Percentiles rank a stretch among this genome's conserved stretches.
Evolutionary conservation across 1,140 invertebrate genomes (phyloP).

Genomic region (Aphaenogaster floridana): DNA sequence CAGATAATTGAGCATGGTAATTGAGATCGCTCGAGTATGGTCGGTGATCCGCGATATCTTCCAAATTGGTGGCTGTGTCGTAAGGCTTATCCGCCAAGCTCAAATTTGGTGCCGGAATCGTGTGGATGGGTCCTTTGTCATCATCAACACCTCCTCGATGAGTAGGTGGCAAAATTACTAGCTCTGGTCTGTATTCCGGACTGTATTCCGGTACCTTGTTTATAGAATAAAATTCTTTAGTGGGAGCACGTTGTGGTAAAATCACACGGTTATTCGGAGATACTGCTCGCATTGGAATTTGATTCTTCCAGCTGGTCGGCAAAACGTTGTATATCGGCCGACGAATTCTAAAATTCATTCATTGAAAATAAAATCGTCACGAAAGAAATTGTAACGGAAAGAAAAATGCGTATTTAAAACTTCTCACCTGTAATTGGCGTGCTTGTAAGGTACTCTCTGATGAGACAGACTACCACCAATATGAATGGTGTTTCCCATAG

Average conservation of each 20-base stretch:
- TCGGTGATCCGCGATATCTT: constrained; percentile 63
- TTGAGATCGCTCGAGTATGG: constrained; percentile 66
- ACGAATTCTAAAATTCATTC: constrained; percentile 70
- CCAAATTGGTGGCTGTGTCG: constrained; percentile 60
- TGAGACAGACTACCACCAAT: constrained; percentile 73
- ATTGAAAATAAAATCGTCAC: neutral
- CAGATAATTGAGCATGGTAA: constrained; percentile 37
- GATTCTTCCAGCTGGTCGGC: constrained; percentile 78
- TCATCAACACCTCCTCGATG: constrained; percentile 82
- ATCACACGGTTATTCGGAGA: constrained; percentile 73
- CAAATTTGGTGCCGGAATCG: constrained; percentile 94
- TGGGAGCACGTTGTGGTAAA: constrained; percentile 72
- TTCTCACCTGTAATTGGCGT: constrained; percentile 80
- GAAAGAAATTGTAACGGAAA: neutral
- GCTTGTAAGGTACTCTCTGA: constrained; percentile 79
- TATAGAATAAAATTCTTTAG: constrained; percentile 80
- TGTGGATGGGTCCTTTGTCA: constrained; percentile 92
- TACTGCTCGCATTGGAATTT: constrained; percentile 73
- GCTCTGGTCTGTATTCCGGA: constrained; percentile 79
- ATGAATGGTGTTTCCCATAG: constrained; percentile 80
- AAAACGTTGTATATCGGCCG: constrained; percentile 79
- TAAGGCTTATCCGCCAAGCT: constrained; percentile 83
- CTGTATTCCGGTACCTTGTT: constrained; percentile 81
- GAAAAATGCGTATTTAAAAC: neutral
- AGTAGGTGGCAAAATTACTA: constrained; percentile 71